These are phyloP conservation scores for Branchinecta lindahli DNA, from an alignment of 1,140 invertebrate species.

Conservation along the genomic window DNA sequence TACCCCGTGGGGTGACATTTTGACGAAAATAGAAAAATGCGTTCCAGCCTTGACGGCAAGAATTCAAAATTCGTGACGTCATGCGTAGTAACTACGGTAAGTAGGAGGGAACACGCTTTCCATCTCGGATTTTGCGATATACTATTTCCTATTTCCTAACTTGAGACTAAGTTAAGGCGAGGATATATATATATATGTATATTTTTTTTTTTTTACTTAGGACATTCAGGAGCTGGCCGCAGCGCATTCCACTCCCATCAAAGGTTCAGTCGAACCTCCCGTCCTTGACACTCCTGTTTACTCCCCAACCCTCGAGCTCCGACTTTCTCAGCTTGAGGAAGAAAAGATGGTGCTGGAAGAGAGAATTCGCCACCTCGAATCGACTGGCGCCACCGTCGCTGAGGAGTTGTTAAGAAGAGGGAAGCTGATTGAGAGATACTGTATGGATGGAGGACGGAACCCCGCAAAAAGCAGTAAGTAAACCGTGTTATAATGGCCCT, in stretches of 20 bases:
- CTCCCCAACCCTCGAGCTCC: slow-evolving; percentile 29
- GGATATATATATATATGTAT: too few species aligned
- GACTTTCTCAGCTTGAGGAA: slow-evolving; percentile 34
- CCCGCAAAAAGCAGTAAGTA: slow-evolving; percentile 22
- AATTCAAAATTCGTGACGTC: too few species aligned
- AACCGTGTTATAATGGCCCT: slow-evolving; percentile 21
- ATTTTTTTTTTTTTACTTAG: not conserved
- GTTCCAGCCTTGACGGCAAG: too few species aligned
- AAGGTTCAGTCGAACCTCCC: not conserved
- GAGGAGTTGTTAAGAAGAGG: slow-evolving; percentile 38
- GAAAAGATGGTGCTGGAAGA: slow-evolving; percentile 39
- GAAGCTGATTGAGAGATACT: slow-evolving; percentile 38
- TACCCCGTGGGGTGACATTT: too few species aligned
- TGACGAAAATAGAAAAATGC: too few species aligned
- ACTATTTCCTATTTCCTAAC: too few species aligned
- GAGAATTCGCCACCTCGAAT: slow-evolving; percentile 37
- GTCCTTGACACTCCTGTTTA: not conserved
- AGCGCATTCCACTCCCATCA: not conserved
- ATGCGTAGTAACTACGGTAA: too few species aligned
- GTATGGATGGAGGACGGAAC: slow-evolving; percentile 33
- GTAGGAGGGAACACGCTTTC: too few species aligned
- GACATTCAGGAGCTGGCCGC: not conserved
- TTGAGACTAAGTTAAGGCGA: too few species aligned
- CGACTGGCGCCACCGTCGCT: slow-evolving; percentile 37
- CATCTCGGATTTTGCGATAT: too few species aligned